These are phyloP conservation scores for Procambarus clarkii DNA, from an alignment of 1,140 invertebrate genomes.

Conservation along the genomic window DNA sequence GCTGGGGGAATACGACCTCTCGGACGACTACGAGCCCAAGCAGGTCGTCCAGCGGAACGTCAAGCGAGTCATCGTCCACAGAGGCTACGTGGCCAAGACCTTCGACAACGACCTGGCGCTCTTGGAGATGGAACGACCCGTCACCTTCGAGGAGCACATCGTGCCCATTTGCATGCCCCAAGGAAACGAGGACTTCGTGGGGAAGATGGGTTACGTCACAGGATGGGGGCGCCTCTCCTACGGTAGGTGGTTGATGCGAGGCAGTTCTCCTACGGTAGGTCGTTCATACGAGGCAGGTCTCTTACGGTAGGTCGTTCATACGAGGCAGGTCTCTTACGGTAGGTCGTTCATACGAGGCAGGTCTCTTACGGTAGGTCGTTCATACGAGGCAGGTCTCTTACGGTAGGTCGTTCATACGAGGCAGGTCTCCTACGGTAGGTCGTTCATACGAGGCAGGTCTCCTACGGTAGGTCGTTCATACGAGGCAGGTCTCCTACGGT, in stretches of 20 bases:
- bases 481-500: no score
- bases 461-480: no score
- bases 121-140: constrained; percentile 87
- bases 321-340: no score
- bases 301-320: no score
- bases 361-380: no score
- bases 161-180: constrained; percentile 94
- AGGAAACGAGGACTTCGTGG: constrained; percentile 87
- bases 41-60: constrained; percentile 88
- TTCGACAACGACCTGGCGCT: constrained; percentile 94
- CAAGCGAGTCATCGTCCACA: constrained; percentile 89
- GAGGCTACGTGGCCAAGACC: constrained; percentile 90
- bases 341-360: no score
- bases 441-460: no score
- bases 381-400: no score
- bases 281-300: no score
- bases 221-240: constrained; percentile 84
- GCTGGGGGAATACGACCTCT: constrained; percentile 93
- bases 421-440: no score
- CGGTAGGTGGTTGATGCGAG: constrained; percentile 75
- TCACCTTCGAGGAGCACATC: constrained; percentile 91
- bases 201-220: constrained; percentile 88
- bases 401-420: no score
- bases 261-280: no score
- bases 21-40: constrained; percentile 86